Conservation (phyloP, 1,140 invertebrate genomes). For the Sycophaga agraensis region DNA sequence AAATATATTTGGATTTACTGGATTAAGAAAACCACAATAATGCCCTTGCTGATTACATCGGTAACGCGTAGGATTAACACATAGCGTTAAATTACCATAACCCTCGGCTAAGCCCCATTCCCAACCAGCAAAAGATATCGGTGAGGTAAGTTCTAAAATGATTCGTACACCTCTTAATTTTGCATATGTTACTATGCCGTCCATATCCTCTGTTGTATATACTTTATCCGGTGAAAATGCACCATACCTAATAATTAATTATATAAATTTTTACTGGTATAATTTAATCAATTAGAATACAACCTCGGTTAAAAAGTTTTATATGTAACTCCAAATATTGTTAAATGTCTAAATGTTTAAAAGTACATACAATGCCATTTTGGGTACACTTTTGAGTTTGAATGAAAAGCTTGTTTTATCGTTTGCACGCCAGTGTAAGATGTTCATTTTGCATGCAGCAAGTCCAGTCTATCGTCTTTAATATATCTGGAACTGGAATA, state of each 20-base stretch:
- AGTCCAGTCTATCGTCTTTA: slow-evolving; percentile 75
- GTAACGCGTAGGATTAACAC: slow-evolving; percentile 77
- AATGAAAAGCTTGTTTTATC: slow-evolving; percentile 84
- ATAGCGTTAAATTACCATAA: slow-evolving; percentile 70
- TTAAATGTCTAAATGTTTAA: too few relatives aligned
- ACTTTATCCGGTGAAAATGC: slow-evolving; percentile 71
- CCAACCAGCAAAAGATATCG: slow-evolving; percentile 79
- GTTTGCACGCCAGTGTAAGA: slow-evolving; percentile 83
- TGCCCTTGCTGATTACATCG: slow-evolving; percentile 76
- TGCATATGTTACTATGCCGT: slow-evolving; percentile 67
- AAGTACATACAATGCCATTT: slow-evolving; percentile 64
- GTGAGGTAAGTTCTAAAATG: slow-evolving; percentile 75
- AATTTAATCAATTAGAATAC: too few relatives aligned
- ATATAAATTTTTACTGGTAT: too few relatives aligned
- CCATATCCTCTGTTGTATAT: slow-evolving; percentile 70
- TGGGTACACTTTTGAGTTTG: slow-evolving; percentile 67
- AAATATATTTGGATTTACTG: slow-evolving; percentile 74
- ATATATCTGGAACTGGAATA: slow-evolving; percentile 69
- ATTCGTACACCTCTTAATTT: slow-evolving; percentile 70
- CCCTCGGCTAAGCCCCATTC: slow-evolving; percentile 71
- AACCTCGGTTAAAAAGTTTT: too few relatives aligned
- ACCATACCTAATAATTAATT: slow-evolving; percentile 60
- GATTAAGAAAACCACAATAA: slow-evolving; percentile 81
- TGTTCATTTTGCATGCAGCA: slow-evolving; percentile 79
- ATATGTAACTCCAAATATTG: too few relatives aligned